Conservation (phyloP, 1,140 invertebrate genomes). For the Zaprionus gabonicus region DNA sequence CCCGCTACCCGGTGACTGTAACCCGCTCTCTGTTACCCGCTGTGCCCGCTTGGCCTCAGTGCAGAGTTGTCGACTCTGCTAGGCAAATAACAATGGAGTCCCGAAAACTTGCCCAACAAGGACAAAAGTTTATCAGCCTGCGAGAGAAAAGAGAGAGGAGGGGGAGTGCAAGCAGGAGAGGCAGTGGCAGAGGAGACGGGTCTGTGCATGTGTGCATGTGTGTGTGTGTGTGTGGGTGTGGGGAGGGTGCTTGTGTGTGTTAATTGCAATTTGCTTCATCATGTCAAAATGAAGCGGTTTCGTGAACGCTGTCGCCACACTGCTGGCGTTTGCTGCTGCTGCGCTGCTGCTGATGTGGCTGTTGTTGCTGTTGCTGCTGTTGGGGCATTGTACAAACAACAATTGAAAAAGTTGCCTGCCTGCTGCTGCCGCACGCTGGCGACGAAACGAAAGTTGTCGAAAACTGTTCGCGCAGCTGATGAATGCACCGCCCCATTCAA, state of each 20-base stretch:
- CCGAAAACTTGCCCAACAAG: constrained; percentile 40
- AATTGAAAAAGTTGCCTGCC: constrained; percentile 40
- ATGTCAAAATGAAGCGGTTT: constrained; percentile 41
- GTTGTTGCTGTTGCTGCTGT: constrained; percentile 4
- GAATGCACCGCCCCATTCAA: constrained; percentile 36
- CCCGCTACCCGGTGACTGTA: not conserved
- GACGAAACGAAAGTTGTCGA: constrained; percentile 11
- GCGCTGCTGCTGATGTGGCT: not conserved
- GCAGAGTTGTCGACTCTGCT: constrained; percentile 2
- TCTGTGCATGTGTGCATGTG: constrained; percentile 2
- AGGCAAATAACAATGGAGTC: constrained; percentile 28
- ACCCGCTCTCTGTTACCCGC: not conserved
- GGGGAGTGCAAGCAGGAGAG: not conserved
- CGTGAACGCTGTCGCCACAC: constrained; percentile 27
- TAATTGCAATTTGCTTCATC: constrained; percentile 58
- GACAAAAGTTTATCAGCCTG: constrained; percentile 34
- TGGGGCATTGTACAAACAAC: constrained; percentile 33
- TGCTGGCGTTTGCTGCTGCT: not conserved
- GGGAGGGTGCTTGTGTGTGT: constrained; percentile 8
- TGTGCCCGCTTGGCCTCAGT: not conserved
- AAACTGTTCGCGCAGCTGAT: constrained; percentile 25
- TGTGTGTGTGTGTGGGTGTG: constrained; percentile 4
- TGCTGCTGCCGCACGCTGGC: constrained; percentile 2
- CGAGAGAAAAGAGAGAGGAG: not conserved
- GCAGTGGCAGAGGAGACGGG: not conserved